phyloP scores from a whole-genome alignment of 2,888 invertebrate genomes.

The Stomorhina lunata region DNA sequence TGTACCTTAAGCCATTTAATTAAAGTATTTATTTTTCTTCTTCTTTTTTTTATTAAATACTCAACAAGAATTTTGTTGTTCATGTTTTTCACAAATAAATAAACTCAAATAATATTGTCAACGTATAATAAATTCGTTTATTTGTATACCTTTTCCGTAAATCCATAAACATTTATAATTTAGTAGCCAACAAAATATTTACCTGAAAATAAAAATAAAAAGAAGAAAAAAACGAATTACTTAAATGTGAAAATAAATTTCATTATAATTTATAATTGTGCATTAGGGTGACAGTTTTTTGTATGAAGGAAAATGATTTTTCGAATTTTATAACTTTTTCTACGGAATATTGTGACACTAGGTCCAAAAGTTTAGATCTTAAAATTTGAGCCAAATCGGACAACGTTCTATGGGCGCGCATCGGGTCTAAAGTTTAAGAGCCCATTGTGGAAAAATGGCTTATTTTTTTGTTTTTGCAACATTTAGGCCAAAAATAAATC shows the following conservation, averaged over 20 bases:
- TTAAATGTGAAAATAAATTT: slow-evolving; percentile 36
- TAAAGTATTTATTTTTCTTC: slow-evolving; percentile 24
- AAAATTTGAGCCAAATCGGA: too few species aligned
- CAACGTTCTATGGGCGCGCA: too few species aligned
- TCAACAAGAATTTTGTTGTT: slow-evolving; percentile 23
- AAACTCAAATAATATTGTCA: slow-evolving; percentile 43
- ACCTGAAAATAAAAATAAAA: slow-evolving; percentile 45
- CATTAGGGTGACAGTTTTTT: too few species aligned
- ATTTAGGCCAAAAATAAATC: too few species aligned
- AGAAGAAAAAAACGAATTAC: slow-evolving; percentile 5
- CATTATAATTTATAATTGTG: slow-evolving; percentile 49
- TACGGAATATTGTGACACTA: too few species aligned
- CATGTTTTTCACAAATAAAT: background rate
- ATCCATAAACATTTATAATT: slow-evolving; percentile 28
- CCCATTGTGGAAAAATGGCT: too few species aligned
- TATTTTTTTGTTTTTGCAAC: too few species aligned
- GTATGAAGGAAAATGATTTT: too few species aligned
- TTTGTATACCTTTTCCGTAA: background rate
- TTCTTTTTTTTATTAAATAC: background rate
- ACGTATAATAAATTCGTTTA: slow-evolving; percentile 38
- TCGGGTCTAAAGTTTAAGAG: too few species aligned
- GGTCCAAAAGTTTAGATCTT: too few species aligned
- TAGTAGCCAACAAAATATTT: slow-evolving; percentile 23
- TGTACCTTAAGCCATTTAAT: slow-evolving; percentile 52
- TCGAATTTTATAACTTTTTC: too few species aligned